A percentile compares a stretch with the other conserved stretches of the same genome.
Conservation (phyloP, 2,888 invertebrate species). For the Rotaria magnacalcarata region DNA sequence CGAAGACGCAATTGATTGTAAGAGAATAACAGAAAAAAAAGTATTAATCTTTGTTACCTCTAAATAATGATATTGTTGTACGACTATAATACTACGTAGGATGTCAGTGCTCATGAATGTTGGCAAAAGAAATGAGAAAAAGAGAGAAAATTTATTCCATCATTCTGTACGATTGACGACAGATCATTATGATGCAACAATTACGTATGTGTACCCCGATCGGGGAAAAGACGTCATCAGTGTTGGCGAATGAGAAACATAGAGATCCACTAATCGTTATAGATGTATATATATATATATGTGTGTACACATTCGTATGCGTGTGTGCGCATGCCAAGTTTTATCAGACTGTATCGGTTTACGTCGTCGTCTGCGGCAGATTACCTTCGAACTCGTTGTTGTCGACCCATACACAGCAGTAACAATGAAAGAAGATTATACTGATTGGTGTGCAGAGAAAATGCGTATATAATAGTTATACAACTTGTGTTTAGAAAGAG, state of each 20-base stretch:
- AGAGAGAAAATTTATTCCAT: constrained; percentile 5
- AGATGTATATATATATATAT: background rate
- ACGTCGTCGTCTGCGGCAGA: background rate
- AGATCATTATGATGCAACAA: constrained; percentile 17
- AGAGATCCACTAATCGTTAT: constrained; percentile 7
- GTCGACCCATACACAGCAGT: background rate
- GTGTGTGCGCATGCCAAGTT: background rate
- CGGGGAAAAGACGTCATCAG: background rate
- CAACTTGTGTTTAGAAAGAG: background rate
- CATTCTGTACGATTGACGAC: constrained; percentile 1
- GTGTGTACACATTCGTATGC: background rate
- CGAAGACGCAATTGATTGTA: no score
- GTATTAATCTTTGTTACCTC: background rate
- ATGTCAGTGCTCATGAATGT: background rate
- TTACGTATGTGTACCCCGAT: background rate
- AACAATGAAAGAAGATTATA: constrained; percentile 6
- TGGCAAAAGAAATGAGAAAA: background rate
- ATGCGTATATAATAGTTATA: background rate
- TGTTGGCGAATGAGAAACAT: background rate
- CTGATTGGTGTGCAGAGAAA: background rate
- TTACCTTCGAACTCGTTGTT: constrained; percentile 13
- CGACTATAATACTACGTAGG: background rate
- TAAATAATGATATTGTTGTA: background rate
- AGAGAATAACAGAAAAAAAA: background rate
- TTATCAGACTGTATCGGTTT: constrained; percentile 19